Base-by-base conservation (phyloP, 2,888 invertebrate species). In the Linnaemya vulpina region DNA sequence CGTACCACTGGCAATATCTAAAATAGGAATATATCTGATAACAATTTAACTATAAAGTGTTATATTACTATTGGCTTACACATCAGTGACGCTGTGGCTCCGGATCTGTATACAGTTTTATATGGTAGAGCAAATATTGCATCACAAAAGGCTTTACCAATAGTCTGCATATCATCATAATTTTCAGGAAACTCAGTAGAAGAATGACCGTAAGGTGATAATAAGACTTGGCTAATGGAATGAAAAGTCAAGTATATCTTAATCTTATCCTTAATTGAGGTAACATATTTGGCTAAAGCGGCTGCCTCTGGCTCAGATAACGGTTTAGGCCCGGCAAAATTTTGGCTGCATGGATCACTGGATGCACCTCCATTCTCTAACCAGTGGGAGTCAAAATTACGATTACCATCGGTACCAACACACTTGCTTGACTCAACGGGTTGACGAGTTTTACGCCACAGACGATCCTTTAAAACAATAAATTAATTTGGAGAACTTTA, bases 401-500 rank as follows among this genome's bases (percentile, higher is more conserved):
- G 90, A 86, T 92, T 92, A 11, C 87, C 88, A 89, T 92, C 92
- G 10, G 89, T 88, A 11, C 93, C 93, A 35, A 90, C 87, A 63
- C 93, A 93, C 0, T 79, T 77, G 5, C 88, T 87, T 0, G 77
- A 87, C 5, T 83, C 11, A 0, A 92, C 91, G 0, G 93, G 93
- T 83, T 93, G 93, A 60, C 95, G 93, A 15, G 95, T 95, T 88
- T 96, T 96, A 22, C 94, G 91, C 96, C 96, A 96, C 87, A 95
- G 89, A 43, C 96, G 94, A 62, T 94, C 92, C 95, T 95, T 38
- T 3, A 40, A 38, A 58, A 10, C 5, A 30, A 17, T 17, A 1
- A 11, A 58, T n/a, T n/a, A n/a, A 15, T 17, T 13, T 40, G 13
- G 15, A 13, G 22, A 22, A 17, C 5, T 55, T 20, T 10, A 17